Base-by-base conservation (phyloP, 53 echinoderm and acorn worm genomes). In the Holothuria leucospilota region DNA sequence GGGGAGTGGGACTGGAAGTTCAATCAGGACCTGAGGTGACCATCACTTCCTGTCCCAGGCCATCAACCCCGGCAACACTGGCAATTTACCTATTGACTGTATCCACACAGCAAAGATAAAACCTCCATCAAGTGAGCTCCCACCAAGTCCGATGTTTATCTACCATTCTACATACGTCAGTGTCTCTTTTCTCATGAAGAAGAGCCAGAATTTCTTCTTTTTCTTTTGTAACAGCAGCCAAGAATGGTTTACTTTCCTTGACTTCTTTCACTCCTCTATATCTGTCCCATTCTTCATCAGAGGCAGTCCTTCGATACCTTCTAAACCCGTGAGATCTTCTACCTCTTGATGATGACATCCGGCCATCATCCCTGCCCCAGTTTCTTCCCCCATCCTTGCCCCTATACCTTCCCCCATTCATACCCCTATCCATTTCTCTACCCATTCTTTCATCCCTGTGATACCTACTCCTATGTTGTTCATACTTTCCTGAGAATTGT, bases 191-290 rank as follows among this genome's bases (percentile, higher is more conserved):
- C 24, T 80, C 34, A 20, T 90, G 79, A 62, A 90, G 49, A 62
- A 73, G 81, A 5, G 49, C 62, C 20, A 92, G 21, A 10, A 92
- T 52, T 38, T 39, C 81, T 29, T 79, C 63, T 58, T 88, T 92
- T 2, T 40, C 60, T 59, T 64, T 62, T 2, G 59, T 62, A 13
- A 79, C 64, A 56, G 80, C 20, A 46, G 73, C 78, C 9, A 92
- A 82, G 71, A 95, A 95, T 6, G 85, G 87, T 59, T 89, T 88
- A 39, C 95, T 88, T 84, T 95, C 95, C 81, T 87, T 88, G 21
- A 86, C 69, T 59, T 87, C 89, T 2, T 29, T 90, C 26, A 90
- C 90, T 16, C 90, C 90, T 51, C 90, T 79, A 23, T 81, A 86
- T 80, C 86, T 86, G 61, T 90, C 90, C 21, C 86, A 81, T 26